These are phyloP conservation scores for Rhincodon typus DNA, from an alignment of 2,797 vertebrate genomes.

Conservation along the genomic window DNA sequence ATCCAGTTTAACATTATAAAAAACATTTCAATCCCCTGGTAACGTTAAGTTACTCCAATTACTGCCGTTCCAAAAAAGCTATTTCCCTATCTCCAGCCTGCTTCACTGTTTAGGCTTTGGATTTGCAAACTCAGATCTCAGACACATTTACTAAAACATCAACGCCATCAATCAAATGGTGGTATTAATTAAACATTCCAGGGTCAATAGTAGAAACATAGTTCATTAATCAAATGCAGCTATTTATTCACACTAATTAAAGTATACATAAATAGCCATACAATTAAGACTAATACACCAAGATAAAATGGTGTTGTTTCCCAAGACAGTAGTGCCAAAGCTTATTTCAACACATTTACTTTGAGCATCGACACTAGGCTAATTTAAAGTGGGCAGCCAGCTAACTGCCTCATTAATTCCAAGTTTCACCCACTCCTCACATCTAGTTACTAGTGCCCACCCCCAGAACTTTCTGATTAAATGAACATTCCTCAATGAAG, in stretches of 20 bases:
- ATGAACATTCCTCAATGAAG: not conserved
- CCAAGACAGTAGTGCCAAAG: not conserved
- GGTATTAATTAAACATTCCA: not conserved
- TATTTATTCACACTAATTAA: not conserved
- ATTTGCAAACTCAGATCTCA: not conserved
- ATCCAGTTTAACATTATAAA: not conserved
- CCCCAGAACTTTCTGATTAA: not conserved
- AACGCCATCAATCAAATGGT: not conserved
- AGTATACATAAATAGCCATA: not conserved
- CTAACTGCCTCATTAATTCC: not conserved
- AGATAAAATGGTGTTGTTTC: not conserved
- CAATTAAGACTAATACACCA: not conserved
- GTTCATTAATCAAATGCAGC: conserved; percentile 12
- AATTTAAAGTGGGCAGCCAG: not conserved
- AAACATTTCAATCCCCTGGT: not conserved
- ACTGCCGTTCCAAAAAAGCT: not conserved
- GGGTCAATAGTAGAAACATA: not conserved
- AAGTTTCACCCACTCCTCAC: not conserved
- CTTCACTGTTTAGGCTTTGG: not conserved
- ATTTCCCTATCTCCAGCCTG: not conserved
- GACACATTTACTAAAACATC: not conserved
- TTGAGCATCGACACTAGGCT: not conserved
- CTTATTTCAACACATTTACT: not conserved
- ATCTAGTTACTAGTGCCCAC: not conserved
- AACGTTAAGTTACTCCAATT: not conserved